Base-by-base conservation (phyloP, 2,113 vertebrate genomes). In the Neolamprologus fasciatus region DNA sequence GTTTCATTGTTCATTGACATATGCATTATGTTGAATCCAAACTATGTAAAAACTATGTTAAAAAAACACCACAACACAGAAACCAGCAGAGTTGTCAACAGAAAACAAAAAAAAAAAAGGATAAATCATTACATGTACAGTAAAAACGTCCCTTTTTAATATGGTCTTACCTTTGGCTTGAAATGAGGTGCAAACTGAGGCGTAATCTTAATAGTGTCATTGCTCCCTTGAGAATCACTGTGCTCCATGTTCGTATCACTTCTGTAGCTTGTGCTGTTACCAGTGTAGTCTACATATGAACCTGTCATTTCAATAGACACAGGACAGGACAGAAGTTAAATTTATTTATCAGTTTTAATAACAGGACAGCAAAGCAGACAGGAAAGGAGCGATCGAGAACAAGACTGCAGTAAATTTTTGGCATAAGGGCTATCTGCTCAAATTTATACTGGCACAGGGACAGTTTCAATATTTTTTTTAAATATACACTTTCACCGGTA, bases 201-300 rank as follows among this genome's bases (percentile, higher is more conserved):
- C 55, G 98, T 97, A 84, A 97, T 98, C 94, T 99, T 99, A 95
- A 99, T 99, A 57, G 99, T 99, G 93, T 99, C 99, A 42, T 99
- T 99, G 91, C 97, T 99, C 91, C 98, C 97, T 93, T 98, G 98
- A 83, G 97, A 97, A 83, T 98, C 97, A 57, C 96, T 96, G 91
- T 96, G 97, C 81, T 99, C 98, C 96, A 98, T 94, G 91, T 98
- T 98, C 26, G 96, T 96, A 54, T 99, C 98, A 26, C 98, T 99
- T 95, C 95, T 99, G 96, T 97, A 99, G 97, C 98, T 98, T 57
- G 97, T 98, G 94, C 97, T 98, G 94, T 97, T 99, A 90, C 97
- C 98, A 45, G 97, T 97, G 54, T 98, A 97, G 83, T 99, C 98
- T 96, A 98, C 94, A 87, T 97, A 98, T 9, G 98, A 99, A 79